These are phyloP conservation scores for Oplegnathus fasciatus DNA, from an alignment of 2,113 vertebrate species.

Conservation along the genomic window DNA sequence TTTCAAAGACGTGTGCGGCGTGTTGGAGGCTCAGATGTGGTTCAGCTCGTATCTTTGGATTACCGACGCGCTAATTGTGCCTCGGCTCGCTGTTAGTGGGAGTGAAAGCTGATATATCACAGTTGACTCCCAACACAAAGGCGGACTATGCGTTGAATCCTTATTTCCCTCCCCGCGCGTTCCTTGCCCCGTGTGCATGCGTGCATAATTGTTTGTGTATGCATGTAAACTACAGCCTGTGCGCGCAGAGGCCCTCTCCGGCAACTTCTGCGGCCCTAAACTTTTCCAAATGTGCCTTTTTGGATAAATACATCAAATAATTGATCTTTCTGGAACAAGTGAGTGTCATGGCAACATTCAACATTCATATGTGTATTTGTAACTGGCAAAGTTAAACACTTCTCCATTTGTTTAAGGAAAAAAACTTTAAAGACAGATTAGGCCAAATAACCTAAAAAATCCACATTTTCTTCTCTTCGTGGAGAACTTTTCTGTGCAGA, in stretches of 20 bases:
- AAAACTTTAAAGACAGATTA: too few species aligned
- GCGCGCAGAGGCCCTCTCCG: background rate
- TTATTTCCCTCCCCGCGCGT: background rate
- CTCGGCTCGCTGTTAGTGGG: conserved; percentile 21
- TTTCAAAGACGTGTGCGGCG: conserved; percentile 30
- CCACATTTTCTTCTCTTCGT: too few species aligned
- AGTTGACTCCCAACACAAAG: conserved; percentile 40
- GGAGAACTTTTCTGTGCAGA: background rate
- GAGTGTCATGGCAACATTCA: background rate
- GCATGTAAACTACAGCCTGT: background rate
- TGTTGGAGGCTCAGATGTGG: conserved; percentile 19
- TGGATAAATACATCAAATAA: background rate
- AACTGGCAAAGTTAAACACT: too few species aligned
- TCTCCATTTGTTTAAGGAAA: too few species aligned
- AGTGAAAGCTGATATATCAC: conserved; percentile 56
- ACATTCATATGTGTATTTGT: too few species aligned
- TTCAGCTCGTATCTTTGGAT: conserved; percentile 11
- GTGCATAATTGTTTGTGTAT: conserved; percentile 19
- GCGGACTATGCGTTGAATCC: background rate
- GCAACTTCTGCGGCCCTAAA: background rate
- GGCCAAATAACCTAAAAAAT: too few species aligned
- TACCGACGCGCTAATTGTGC: conserved; percentile 45
- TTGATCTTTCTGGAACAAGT: background rate
- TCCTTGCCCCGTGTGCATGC: background rate
- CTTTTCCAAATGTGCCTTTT: background rate